Percentiles rank a stretch among this genome's conserved stretches.
These are phyloP conservation scores for Melanocharis versteri DNA, from an alignment of 2,113 vertebrate genomes.

Conservation along the genomic window DNA sequence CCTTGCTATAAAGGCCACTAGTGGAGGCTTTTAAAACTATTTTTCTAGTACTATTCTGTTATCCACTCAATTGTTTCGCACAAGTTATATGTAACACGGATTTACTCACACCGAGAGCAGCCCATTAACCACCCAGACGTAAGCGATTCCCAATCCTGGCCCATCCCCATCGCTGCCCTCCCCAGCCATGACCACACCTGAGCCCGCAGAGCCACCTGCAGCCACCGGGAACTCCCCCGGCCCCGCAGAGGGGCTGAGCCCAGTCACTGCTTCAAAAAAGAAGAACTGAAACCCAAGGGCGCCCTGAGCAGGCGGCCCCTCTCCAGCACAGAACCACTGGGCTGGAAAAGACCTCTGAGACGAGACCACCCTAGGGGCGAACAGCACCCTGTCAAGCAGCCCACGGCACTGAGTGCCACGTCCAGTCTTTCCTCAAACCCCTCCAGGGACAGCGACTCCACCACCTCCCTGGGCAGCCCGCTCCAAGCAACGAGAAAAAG, in stretches of 20 bases:
- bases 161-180: not conserved
- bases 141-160: rapidly evolving
- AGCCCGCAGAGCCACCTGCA: not conserved
- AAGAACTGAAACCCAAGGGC: not conserved
- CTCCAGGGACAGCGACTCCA: not conserved
- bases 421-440: not conserved
- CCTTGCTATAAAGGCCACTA: not conserved
- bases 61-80: not conserved
- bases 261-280: not conserved
- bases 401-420: not conserved
- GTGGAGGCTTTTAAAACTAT: not conserved
- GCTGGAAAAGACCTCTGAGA: not conserved
- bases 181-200: rapidly evolving
- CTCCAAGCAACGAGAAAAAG: not conserved
- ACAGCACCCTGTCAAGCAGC: rapidly evolving
- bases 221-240: rapidly evolving
- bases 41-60: not conserved
- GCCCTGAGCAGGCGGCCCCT: not conserved
- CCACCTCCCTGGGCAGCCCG: not conserved
- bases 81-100: not conserved
- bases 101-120: not conserved
- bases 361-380: rapidly evolving
- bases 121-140: not conserved
- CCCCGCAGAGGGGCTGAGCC: not conserved
- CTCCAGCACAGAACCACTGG: not conserved